Evolutionary conservation across 2,888 invertebrate species (phyloP), one percentile per base, ranked within the genome.

Genomic region (Diabrotica balteata): DNA sequence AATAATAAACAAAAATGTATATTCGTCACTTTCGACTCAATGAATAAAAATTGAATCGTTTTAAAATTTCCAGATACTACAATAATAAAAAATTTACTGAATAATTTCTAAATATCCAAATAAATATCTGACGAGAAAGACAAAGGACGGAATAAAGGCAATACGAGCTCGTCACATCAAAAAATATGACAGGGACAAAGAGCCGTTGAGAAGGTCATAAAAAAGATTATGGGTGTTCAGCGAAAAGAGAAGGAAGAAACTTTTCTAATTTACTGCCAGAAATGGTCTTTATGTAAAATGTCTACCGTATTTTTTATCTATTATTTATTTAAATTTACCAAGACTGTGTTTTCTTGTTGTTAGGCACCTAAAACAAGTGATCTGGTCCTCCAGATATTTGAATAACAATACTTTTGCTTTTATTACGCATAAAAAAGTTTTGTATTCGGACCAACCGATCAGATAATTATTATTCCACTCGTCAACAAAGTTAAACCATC

Each of bases 301-400:
- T 58, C 51, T 57, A 22, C 46, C 63, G 55, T 63, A 57, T 63
- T 63, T 63, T 58, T 63, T 63, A 63, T 64, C 11, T 58, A 43
- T 50, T 57, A 57, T 63, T 63, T 57, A 63, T 63, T 63, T 57
- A 63, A 57, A 63, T 63, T 50, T 47, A 32, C 8, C 8, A 10
- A 32, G 57, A 42, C 32, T 54, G 46, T 62, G 42, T 62, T 54
- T 47, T 42, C 11, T 61, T 45, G 7, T 45, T 17, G 32, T 32
- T 32, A 32, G 4, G 32, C 32, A 32, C 4, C 32, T 32, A 32
- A 32, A 32, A 32, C 32, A 32, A 32, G 2, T 32, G 32, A 32
- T 32, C 32, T 32, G 32, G 32, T 32, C 32, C 32, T 4, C 0
- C 32, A 32, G 32, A 32, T 32, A 32, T 32, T 32, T 32, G 32